Conservation (phyloP, 2,888 invertebrate genomes). For the Sycophila texana region DNA sequence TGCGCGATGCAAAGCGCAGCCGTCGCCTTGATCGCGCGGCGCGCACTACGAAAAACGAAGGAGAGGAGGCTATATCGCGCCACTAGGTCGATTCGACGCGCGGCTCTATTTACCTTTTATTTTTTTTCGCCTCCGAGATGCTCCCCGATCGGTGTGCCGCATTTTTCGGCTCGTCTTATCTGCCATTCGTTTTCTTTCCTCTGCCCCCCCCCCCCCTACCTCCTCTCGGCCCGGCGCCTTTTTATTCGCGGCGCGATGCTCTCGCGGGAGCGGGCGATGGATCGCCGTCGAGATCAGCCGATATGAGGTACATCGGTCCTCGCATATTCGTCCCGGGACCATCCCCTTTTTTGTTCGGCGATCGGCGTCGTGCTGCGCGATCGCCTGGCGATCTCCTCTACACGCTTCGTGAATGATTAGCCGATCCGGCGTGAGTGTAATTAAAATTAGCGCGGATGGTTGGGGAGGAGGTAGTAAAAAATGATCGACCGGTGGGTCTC, state of each 20-base stretch:
- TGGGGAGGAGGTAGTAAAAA: too few species aligned
- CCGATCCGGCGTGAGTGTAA: not conserved
- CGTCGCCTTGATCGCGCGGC: not conserved
- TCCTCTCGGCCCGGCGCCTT: not conserved
- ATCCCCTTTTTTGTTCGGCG: not conserved
- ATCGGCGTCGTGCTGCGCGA: too few species aligned
- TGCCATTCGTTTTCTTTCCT: not conserved
- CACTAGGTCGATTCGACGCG: too few species aligned
- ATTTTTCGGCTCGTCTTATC: not conserved
- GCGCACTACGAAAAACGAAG: constrained; percentile 1
- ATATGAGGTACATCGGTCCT: not conserved
- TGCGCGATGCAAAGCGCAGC: not conserved
- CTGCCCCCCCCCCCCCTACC: not conserved
- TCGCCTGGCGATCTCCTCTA: not conserved
- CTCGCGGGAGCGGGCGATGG: not conserved
- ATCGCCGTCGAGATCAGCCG: not conserved
- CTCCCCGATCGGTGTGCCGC: not conserved
- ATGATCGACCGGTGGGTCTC: too few species aligned
- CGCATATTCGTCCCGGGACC: not conserved
- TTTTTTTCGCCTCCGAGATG: too few species aligned
- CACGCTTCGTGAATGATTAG: not conserved
- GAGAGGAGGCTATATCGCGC: constrained; percentile 12
- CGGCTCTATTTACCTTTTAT: too few species aligned
- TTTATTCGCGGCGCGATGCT: not conserved
- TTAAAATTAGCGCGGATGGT: not conserved